A percentile compares a stretch with the other conserved stretches of the same genome.
Evolutionary conservation across 2,888 invertebrate genomes (phyloP).

Genomic region (Bruchidius siliquastri): DNA sequence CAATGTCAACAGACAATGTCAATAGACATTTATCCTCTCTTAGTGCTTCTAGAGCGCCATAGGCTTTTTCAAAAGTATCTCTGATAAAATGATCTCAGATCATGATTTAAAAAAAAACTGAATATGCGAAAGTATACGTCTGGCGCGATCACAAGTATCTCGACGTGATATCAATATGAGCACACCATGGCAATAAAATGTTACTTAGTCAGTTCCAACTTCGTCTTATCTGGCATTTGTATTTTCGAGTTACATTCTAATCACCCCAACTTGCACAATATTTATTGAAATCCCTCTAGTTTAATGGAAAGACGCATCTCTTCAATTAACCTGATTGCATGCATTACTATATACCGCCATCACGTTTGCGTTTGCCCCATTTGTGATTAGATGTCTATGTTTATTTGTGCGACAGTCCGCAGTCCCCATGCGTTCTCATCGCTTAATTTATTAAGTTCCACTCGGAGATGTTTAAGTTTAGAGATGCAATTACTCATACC

Average conservation of each 20-base stretch:
- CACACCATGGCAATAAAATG: too few relatives aligned
- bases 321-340: not conserved
- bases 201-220: not conserved
- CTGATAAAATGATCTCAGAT: too few relatives aligned
- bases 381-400: not conserved
- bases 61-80: too few relatives aligned
- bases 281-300: not conserved
- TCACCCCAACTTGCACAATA: not conserved
- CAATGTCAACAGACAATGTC: too few relatives aligned
- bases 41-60: too few relatives aligned
- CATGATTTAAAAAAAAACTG: too few relatives aligned
- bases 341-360: not conserved
- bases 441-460: not conserved
- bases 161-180: too few relatives aligned
- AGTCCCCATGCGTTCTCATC: not conserved
- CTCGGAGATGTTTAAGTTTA: not conserved
- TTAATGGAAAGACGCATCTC: not conserved
- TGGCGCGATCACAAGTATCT: too few relatives aligned
- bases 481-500: not conserved
- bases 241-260: not conserved
- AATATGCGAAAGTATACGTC: too few relatives aligned
- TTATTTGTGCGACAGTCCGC: not conserved
- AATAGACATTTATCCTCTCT: too few relatives aligned
- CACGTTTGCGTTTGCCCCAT: not conserved
- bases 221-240: not conserved